Conservation (phyloP, 1,140 invertebrate species). For the Saxidomus purpurata region DNA sequence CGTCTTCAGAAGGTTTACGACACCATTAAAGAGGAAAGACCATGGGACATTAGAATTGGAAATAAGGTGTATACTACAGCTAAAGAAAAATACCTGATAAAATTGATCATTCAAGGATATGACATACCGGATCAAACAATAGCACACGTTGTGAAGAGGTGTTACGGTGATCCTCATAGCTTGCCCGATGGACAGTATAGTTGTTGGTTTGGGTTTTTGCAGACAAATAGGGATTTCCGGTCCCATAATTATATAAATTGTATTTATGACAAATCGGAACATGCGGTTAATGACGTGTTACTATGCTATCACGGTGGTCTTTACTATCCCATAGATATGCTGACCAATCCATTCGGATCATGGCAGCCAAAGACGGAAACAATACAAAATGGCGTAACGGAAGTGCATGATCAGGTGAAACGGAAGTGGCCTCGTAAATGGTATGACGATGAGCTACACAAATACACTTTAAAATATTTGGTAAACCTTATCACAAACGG, state of each 20-base stretch:
- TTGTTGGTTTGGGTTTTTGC: not conserved
- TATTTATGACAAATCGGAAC: not conserved
- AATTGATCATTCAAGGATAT: not conserved
- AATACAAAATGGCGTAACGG: not conserved
- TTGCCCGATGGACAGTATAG: not conserved
- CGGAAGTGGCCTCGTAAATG: not conserved
- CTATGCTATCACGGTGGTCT: not conserved
- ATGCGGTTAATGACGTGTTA: not conserved
- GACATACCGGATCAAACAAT: not conserved
- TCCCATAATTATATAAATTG: not conserved
- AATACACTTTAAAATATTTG: not conserved
- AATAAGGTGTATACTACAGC: not conserved
- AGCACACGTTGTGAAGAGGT: not conserved
- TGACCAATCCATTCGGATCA: not conserved
- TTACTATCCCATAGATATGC: not conserved
- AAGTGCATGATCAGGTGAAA: not conserved
- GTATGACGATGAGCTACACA: not conserved
- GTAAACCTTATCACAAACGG: not conserved
- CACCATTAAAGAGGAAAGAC: not conserved
- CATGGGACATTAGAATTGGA: not conserved
- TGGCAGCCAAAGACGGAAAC: not conserved
- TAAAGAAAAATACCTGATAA: conserved; percentile 2
- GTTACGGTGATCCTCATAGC: not conserved
- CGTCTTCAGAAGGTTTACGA: not conserved
- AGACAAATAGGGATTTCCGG: not conserved